Percentiles rank a stretch among this genome's conserved stretches.
Evolutionary conservation across 2,113 vertebrate species (phyloP).

Genomic region (Ammodytes marinus): DNA sequence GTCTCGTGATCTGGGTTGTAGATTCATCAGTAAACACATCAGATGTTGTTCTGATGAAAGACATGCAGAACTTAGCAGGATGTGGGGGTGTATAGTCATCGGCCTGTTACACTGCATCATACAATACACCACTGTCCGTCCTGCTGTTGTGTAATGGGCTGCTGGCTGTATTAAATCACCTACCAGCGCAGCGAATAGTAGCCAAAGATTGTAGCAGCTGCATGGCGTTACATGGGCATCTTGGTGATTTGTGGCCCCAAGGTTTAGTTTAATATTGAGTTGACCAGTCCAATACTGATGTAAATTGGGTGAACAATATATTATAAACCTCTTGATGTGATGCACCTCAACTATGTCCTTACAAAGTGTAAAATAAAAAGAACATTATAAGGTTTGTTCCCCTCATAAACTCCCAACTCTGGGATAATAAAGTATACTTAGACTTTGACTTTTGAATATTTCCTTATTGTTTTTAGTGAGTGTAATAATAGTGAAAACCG

Average conservation of each 20-base stretch:
- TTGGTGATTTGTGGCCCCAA: not conserved
- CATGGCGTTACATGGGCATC: not conserved
- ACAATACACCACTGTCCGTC: conserved; percentile 75
- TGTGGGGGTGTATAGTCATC: conserved; percentile 65
- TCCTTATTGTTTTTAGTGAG: conserved; percentile 11
- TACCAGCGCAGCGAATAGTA: conserved; percentile 5
- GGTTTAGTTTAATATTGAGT: not conserved
- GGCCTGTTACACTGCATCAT: conserved; percentile 55
- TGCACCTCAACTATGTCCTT: not conserved
- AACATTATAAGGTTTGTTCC: not conserved
- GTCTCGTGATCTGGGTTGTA: not conserved
- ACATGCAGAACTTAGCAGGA: conserved; percentile 62
- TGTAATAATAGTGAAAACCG: conserved; percentile 27
- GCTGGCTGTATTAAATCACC: conserved; percentile 62
- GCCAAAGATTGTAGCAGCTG: conserved; percentile 60
- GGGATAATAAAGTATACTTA: no score
- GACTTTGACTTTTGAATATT: no score
- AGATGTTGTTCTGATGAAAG: conserved; percentile 65
- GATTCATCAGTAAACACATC: conserved; percentile 51
- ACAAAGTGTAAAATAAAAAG: not conserved
- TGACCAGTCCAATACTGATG: not conserved
- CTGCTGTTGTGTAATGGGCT: conserved; percentile 67
- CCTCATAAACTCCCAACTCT: no score
- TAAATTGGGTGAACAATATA: not conserved
- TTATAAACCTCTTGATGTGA: not conserved